phyloP scores from a whole-genome alignment of 2,888 invertebrate species.

The Anagyrus pseudococci region DNA sequence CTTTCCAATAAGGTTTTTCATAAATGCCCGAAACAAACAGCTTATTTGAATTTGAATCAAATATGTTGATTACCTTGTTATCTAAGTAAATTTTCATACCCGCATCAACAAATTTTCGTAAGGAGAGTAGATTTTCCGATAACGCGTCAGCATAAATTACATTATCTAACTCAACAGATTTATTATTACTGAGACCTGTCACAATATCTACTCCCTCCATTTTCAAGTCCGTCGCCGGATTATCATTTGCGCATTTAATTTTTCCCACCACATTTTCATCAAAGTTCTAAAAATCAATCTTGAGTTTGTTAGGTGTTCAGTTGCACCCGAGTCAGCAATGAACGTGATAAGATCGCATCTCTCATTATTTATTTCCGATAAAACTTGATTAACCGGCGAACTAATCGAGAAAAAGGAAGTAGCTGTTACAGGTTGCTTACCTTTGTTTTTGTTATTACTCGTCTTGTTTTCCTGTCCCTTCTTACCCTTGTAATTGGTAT shows the following conservation, averaged over 20 bases:
- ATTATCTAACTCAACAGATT: constrained; percentile 35
- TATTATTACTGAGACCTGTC: constrained; percentile 23
- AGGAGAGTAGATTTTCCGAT: constrained; percentile 39
- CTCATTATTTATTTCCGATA: too few species aligned
- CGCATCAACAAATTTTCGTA: constrained; percentile 40
- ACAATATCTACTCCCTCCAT: constrained; percentile 39
- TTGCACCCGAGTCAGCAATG: too few species aligned
- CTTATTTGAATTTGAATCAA: constrained; percentile 20
- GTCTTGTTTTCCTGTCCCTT: too few species aligned
- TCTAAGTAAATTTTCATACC: constrained; percentile 41
- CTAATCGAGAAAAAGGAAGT: too few species aligned
- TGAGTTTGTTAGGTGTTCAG: too few species aligned
- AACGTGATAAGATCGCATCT: too few species aligned
- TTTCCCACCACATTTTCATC: too few species aligned
- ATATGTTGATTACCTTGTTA: constrained; percentile 18
- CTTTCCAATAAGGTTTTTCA: constrained; percentile 38
- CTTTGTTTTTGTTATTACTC: too few species aligned
- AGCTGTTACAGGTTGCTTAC: too few species aligned
- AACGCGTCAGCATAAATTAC: constrained; percentile 38
- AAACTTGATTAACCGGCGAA: too few species aligned
- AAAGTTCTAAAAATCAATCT: too few species aligned
- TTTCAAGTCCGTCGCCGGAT: constrained; percentile 38
- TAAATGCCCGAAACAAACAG: constrained; percentile 35
- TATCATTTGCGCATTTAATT: constrained; percentile 42
- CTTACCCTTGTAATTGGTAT: too few species aligned